Base-by-base conservation (phyloP, 2,888 invertebrate species). In the Nymphalis polychloros region DNA sequence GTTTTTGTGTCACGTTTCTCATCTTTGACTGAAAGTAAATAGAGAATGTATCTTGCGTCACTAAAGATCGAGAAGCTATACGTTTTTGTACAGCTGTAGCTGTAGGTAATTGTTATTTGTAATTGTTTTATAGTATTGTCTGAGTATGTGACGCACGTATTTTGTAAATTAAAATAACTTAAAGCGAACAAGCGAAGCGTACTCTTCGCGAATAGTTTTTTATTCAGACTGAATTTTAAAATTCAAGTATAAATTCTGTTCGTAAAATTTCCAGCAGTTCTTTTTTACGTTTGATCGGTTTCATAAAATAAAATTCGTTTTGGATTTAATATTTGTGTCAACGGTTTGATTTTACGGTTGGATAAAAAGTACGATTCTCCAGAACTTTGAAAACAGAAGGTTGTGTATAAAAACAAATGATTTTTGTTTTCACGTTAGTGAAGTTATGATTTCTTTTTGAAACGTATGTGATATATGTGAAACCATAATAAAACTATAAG, bases 21-120 rank as follows among this genome's bases (percentile, higher is more conserved):
- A 52, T 67, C 59, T 61, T 62, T 63, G 62, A 66, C 59, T 63
- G 50, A 59, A 63, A 35, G 62, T 41, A 59, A 57, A 62, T 59
- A 49, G 46, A 59, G 62, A 52, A 35, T 35, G 20, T 53, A 52
- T 59, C 61, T 69, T 60, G 66, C 64, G 50, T 68, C 64, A 68
- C 63, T 63, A 41, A 57, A 67, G 50, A 65, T 50, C 57, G 57
- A 70, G 13, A 31, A 46, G 61, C 31, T 55, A 53, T 66, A 19
- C 17, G 23, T 67, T 69, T 69, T 65, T 72, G 63, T 52, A 65
- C 72, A 63, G 67, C 62, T 72, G 69, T 55, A 50, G n/a, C n/a
- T 52, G 47, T 50, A 2, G 55, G 55, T 55, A 55, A 65, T 70
- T 55, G 61, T 69, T 60, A 50, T 48, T 59, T 59, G 64, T 64